Conservation (phyloP, 1,140 invertebrate genomes). For the Papilio aristodemus region DNA sequence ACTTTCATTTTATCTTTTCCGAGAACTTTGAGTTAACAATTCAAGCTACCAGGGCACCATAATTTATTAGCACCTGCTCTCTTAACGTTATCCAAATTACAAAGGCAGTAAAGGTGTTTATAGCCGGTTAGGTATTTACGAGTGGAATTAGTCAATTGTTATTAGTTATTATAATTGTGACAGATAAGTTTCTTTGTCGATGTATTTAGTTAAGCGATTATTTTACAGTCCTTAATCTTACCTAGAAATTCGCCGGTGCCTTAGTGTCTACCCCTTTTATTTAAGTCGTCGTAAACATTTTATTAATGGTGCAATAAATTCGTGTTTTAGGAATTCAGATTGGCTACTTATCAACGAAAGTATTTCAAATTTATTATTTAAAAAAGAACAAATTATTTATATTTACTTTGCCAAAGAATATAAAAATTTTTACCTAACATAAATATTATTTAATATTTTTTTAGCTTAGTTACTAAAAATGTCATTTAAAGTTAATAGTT, state of each 20-base stretch:
- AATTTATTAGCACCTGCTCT: slow-evolving; percentile 27
- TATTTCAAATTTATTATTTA: too few relatives aligned
- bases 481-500: too few relatives aligned
- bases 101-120: slow-evolving; percentile 14
- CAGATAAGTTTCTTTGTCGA: slow-evolving; percentile 2
- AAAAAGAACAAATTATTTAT: too few relatives aligned
- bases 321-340: neutral
- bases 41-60: slow-evolving; percentile 18
- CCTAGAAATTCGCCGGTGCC: neutral
- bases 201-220: slow-evolving; percentile 2
- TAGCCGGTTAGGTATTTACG: slow-evolving; percentile 15
- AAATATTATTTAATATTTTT: too few relatives aligned
- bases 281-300: neutral
- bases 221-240: slow-evolving; percentile 11
- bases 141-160: slow-evolving; percentile 20
- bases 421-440: too few relatives aligned
- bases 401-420: too few relatives aligned
- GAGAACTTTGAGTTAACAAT: slow-evolving; percentile 18
- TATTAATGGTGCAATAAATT: neutral
- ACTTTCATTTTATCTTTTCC: slow-evolving; percentile 25
- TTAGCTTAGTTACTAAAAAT: too few relatives aligned
- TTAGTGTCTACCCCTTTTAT: neutral
- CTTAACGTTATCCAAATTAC: slow-evolving; percentile 18
- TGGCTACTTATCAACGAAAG: neutral
- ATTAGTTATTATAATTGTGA: slow-evolving; percentile 6